These are phyloP conservation scores for Mormyrus iriodes DNA, from an alignment of 2,113 vertebrate genomes.

Conservation along the genomic window DNA sequence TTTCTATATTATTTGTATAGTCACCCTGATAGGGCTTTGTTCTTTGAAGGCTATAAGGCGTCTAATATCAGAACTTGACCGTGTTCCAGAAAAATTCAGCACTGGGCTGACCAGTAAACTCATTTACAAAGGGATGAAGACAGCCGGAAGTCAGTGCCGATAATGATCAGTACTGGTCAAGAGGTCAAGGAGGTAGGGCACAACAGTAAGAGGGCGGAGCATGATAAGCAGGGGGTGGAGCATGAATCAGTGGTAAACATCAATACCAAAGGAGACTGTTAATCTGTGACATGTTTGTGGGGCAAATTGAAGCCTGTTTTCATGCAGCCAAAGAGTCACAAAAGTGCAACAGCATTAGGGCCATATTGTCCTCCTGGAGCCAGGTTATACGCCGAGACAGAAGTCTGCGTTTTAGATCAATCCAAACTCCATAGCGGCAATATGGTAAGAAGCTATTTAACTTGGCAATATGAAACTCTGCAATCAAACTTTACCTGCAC, in stretches of 20 bases:
- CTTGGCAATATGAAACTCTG: background rate
- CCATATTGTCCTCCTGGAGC: background rate
- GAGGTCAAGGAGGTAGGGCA: background rate
- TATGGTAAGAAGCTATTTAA: background rate
- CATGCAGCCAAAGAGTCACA: background rate
- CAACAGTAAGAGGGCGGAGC: background rate
- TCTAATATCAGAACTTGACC: background rate
- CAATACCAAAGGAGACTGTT: background rate
- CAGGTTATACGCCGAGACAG: background rate
- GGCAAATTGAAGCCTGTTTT: background rate
- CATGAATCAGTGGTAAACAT: background rate
- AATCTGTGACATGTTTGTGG: background rate
- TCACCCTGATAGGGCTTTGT: slow-evolving; percentile 34
- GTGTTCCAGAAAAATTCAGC: background rate
- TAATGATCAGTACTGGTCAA: background rate
- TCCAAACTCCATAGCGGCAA: background rate
- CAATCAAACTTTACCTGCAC: background rate
- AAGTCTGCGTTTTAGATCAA: background rate
- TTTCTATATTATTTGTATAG: slow-evolving; percentile 44
- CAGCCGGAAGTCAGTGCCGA: background rate
- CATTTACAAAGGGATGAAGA: background rate
- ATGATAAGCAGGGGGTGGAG: background rate
- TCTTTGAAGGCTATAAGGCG: slow-evolving; percentile 1
- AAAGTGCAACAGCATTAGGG: background rate
- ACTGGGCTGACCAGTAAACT: background rate